Evolutionary conservation across 2,113 vertebrate genomes (phyloP).

Genomic region (Trematocara nigrifrons): DNA sequence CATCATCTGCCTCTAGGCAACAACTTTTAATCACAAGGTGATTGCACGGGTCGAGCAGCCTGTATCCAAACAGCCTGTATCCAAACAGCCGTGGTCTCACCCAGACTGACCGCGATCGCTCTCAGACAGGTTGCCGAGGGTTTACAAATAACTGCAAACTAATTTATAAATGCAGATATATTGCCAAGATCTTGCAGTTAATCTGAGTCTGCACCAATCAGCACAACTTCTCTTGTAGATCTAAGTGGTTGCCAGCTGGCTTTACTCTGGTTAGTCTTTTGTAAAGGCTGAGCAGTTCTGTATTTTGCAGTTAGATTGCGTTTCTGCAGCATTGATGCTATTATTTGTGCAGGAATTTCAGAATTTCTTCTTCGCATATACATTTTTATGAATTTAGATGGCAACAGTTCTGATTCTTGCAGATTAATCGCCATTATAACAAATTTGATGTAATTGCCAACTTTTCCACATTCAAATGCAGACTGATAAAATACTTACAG

Average conservation of each 20-base stretch:
- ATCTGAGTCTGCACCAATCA: not conserved
- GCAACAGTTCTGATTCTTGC: not conserved
- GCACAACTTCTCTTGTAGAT: not conserved
- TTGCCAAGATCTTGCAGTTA: not conserved
- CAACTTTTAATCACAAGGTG: not conserved
- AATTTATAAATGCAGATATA: not conserved
- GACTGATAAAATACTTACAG: not conserved
- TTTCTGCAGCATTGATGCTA: not conserved
- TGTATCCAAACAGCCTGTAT: not conserved
- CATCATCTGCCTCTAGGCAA: not conserved
- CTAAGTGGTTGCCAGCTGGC: not conserved
- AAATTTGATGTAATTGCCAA: not conserved
- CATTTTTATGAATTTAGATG: not conserved
- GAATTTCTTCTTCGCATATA: not conserved
- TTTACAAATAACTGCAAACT: not conserved
- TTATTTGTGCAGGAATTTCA: not conserved
- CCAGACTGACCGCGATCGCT: not conserved
- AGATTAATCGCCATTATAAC: not conserved
- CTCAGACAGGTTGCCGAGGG: rapidly evolving
- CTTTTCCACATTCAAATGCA: not conserved
- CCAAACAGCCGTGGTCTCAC: not conserved
- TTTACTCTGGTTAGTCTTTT: not conserved
- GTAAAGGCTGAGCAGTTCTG: not conserved
- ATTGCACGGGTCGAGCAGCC: rapidly evolving
- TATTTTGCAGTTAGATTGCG: not conserved